These are phyloP conservation scores for Acanthopagrus latus DNA, from an alignment of 2,797 vertebrate species.

Conservation along the genomic window DNA sequence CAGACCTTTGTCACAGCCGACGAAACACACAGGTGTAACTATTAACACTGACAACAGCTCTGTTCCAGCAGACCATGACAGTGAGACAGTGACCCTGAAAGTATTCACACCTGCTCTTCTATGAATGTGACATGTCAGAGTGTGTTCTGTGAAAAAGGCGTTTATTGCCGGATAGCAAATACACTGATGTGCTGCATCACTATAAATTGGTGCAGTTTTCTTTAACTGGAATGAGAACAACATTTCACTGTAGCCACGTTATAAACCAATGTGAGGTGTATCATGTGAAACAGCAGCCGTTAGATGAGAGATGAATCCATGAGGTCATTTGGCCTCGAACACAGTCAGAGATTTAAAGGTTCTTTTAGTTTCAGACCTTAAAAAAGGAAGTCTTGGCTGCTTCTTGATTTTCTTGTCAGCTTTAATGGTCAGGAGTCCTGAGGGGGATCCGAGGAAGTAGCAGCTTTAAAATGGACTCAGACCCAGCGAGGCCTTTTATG, in stretches of 20 bases:
- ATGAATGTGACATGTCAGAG: too few relatives aligned
- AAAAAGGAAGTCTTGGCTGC: conserved; percentile 28
- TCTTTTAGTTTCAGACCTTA: conserved; percentile 20
- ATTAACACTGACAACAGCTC: neutral
- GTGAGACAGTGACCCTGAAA: too few relatives aligned
- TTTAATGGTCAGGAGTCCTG: conserved; percentile 54
- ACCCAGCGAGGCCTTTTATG: conserved; percentile 58
- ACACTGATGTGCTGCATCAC: neutral
- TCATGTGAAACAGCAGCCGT: neutral
- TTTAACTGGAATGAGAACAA: neutral
- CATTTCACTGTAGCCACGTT: neutral
- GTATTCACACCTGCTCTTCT: too few relatives aligned
- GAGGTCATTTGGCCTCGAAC: conserved; percentile 1
- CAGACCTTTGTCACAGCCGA: neutral
- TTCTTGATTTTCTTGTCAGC: conserved; percentile 31
- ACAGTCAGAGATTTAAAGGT: conserved; percentile 16
- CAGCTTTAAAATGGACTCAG: conserved; percentile 46
- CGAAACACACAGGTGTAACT: neutral
- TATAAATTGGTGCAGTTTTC: neutral
- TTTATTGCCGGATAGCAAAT: too few relatives aligned
- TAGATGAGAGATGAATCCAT: conserved; percentile 1
- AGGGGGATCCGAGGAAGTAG: conserved; percentile 41
- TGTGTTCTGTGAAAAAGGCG: too few relatives aligned
- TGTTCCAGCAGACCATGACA: neutral
- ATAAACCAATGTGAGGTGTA: neutral